phyloP scores from a whole-genome alignment of 2,113 vertebrate species.

The Brachypodius melanocephalos region DNA sequence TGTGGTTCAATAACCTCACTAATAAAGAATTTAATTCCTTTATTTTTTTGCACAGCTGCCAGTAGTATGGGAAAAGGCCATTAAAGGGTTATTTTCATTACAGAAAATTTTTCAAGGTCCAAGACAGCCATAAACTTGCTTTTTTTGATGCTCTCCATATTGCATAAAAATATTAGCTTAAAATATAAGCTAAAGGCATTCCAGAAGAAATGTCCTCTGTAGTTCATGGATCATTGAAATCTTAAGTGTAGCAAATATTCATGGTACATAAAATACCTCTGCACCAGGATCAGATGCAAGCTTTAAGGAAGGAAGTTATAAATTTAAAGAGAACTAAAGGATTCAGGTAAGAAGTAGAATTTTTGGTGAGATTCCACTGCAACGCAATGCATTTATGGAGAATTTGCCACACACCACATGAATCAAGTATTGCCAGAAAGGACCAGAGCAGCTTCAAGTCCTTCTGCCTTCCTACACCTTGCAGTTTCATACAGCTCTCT shows the following conservation, averaged over 20 bases:
- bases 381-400: not conserved
- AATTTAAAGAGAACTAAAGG: not conserved
- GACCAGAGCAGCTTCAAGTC: not conserved
- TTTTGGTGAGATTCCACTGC: not conserved
- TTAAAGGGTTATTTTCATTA: not conserved
- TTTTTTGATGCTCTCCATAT: not conserved
- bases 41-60: not conserved
- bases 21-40: not conserved
- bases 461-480: not conserved
- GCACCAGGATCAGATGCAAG: not conserved
- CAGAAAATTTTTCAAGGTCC: not conserved
- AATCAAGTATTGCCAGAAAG: not conserved
- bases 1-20: not conserved
- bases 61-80: not conserved
- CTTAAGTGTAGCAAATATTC: not conserved
- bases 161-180: not conserved
- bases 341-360: not conserved
- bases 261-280: not conserved
- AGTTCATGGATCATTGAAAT: not conserved
- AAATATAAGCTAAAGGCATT: not conserved
- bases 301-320: not conserved
- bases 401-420: not conserved
- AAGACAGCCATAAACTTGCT: not conserved
- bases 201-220: not conserved
- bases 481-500: not conserved